Evolutionary conservation across 2,888 invertebrate species (phyloP).

Genomic region (Papilio elwesi): DNA sequence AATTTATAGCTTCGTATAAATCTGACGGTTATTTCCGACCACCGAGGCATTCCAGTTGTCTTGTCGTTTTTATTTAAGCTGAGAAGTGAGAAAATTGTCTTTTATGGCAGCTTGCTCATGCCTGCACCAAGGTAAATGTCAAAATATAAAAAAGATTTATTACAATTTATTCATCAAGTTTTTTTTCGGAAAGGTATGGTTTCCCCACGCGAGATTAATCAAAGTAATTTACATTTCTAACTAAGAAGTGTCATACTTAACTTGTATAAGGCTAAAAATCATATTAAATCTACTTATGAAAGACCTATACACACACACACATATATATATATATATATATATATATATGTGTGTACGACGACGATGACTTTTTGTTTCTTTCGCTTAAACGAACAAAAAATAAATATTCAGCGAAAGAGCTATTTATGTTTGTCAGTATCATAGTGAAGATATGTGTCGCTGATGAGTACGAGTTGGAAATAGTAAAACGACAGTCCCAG

Average conservation of each 20-base stretch:
- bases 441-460: conserved; percentile 51
- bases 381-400: conserved; percentile 38
- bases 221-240: background rate
- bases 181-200: conserved; percentile 1
- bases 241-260: background rate
- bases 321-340: too few species aligned
- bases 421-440: conserved; percentile 66
- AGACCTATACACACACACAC: too few species aligned
- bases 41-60: conserved; percentile 22
- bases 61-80: conserved; percentile 12
- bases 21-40: conserved; percentile 32
- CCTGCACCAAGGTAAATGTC: background rate
- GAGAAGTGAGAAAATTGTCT: conserved; percentile 9
- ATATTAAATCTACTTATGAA: background rate
- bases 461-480: conserved; percentile 51
- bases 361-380: too few species aligned
- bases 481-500: conserved; percentile 61
- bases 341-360: too few species aligned
- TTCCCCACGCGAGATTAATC: background rate
- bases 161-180: conserved; percentile 9
- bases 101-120: conserved; percentile 26
- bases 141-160: conserved; percentile 5
- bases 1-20: conserved; percentile 34
- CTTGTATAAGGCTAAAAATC: background rate
- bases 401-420: conserved; percentile 59